Evolutionary conservation across 2,113 vertebrate genomes (phyloP).

Genomic region (Andinoacara biseriatus): DNA sequence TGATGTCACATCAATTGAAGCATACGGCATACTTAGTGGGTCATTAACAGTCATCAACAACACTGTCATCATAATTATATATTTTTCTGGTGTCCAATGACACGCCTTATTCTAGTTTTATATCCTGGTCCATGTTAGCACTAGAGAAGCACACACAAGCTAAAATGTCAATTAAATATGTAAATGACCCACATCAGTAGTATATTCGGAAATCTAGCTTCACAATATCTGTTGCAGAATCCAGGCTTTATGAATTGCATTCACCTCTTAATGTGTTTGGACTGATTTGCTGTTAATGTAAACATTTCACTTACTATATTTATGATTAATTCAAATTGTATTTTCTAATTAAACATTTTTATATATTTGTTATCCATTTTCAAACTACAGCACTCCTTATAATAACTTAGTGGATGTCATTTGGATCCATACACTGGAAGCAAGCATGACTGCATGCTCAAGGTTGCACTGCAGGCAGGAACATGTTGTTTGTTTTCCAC

Average conservation of each 20-base stretch:
- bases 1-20: neutral
- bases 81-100: neutral
- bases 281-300: too few species aligned
- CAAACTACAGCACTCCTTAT: neutral
- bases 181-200: too few species aligned
- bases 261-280: too few species aligned
- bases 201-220: neutral
- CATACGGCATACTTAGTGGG: neutral
- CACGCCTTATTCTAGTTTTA: neutral
- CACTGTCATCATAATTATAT: neutral
- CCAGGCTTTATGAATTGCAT: too few species aligned
- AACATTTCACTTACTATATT: neutral
- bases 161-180: neutral
- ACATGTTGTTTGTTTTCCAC: too few species aligned
- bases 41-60: neutral
- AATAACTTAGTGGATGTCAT: neutral
- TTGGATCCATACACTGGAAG: neutral
- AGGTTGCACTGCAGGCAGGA: neutral
- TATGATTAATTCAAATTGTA: neutral
- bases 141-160: neutral
- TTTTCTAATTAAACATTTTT: neutral
- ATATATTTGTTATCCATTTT: neutral
- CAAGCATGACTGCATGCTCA: neutral
- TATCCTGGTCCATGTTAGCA: neutral
- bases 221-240: too few species aligned